These are phyloP conservation scores for Melospiza georgiana DNA, from an alignment of 2,113 vertebrate species.

Conservation along the genomic window DNA sequence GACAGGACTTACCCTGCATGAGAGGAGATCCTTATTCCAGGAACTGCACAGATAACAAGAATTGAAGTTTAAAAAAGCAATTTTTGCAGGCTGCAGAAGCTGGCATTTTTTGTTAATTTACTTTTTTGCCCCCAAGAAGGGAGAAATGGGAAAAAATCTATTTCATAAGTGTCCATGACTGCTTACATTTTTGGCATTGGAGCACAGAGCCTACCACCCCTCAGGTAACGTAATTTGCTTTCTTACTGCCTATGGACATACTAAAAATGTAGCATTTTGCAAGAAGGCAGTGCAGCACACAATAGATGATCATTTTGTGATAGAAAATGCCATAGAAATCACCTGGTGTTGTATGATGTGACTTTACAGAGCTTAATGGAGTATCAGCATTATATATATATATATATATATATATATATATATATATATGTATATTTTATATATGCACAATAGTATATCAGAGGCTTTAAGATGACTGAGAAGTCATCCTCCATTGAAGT, in stretches of 20 bases:
- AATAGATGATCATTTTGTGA: background rate
- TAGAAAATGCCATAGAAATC: background rate
- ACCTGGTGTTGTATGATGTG: background rate
- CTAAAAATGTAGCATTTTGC: slow-evolving; percentile 5
- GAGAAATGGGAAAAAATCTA: background rate
- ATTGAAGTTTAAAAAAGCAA: background rate
- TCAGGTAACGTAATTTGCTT: slow-evolving; percentile 20
- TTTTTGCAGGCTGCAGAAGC: slow-evolving; percentile 6
- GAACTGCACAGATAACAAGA: background rate
- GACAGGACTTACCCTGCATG: background rate
- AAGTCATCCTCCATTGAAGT: background rate
- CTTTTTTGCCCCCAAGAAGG: background rate
- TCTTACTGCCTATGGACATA: background rate
- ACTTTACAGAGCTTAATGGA: too few species aligned
- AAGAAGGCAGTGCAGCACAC: background rate
- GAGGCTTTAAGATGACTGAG: background rate
- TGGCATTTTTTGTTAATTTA: background rate
- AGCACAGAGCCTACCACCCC: background rate
- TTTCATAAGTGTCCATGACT: background rate
- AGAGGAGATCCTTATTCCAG: background rate
- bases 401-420: background rate
- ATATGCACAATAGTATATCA: background rate
- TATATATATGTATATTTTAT: background rate
- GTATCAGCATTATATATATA: background rate
- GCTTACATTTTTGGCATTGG: background rate